A percentile compares a stretch with the other conserved stretches of the same genome.
Evolutionary conservation across 2,797 vertebrate genomes (phyloP).

Genomic region (Notolepis coatsorum): DNA sequence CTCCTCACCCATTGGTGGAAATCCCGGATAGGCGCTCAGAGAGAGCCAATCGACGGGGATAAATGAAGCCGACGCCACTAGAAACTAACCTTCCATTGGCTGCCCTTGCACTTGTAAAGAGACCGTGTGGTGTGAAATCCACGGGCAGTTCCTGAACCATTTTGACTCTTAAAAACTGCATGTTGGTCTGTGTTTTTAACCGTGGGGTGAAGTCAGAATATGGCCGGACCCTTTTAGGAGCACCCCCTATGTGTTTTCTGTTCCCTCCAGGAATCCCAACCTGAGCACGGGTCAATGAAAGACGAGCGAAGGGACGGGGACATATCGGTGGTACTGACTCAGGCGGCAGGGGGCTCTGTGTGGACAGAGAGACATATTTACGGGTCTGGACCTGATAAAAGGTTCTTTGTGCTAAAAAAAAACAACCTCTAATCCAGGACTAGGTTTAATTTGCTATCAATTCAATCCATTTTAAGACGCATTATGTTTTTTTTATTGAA

Average conservation of each 20-base stretch:
- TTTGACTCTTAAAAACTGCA: constrained; percentile 43
- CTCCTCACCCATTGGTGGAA: constrained; percentile 57
- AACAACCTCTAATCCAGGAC: constrained; percentile 27
- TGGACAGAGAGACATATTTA: constrained; percentile 35
- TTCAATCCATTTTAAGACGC: background rate
- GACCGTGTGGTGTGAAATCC: constrained; percentile 3
- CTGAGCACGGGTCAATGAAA: background rate
- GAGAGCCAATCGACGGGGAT: constrained; percentile 50
- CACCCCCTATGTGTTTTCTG: background rate
- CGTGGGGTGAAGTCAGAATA: constrained; percentile 17
- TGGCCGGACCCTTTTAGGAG: constrained; percentile 2
- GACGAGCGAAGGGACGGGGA: background rate
- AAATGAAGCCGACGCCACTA: constrained; percentile 62
- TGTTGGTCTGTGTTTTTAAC: constrained; percentile 45
- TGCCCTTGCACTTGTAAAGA: constrained; percentile 36
- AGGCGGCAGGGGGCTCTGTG: background rate
- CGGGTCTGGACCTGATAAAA: constrained; percentile 61
- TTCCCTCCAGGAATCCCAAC: background rate
- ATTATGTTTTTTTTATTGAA: too few species aligned
- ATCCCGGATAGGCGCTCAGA: constrained; percentile 57
- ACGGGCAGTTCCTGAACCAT: constrained; percentile 16
- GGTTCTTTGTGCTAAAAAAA: constrained; percentile 43
- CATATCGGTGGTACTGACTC: background rate
- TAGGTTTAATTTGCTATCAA: constrained; percentile 16
- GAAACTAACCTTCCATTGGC: constrained; percentile 17